These are phyloP conservation scores for Stercorarius parasiticus DNA, from an alignment of 2,113 vertebrate genomes.

Conservation along the genomic window DNA sequence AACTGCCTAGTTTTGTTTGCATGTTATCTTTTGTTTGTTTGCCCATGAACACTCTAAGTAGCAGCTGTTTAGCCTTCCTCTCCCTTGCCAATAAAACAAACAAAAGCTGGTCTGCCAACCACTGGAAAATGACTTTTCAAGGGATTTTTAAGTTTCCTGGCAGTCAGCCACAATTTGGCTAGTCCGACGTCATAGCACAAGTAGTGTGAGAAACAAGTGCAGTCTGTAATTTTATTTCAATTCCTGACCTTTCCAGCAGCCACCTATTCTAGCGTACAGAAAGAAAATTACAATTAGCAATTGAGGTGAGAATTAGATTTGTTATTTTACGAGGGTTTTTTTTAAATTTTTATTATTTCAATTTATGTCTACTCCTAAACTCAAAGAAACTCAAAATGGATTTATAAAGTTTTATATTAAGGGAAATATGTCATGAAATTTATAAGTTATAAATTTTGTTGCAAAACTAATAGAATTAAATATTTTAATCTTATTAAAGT, in stretches of 20 bases:
- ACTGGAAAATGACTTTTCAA: neutral
- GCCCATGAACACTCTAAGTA: neutral
- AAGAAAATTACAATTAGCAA: neutral
- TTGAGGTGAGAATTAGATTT: neutral
- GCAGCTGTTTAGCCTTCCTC: neutral
- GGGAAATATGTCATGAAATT: neutral
- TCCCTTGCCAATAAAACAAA: neutral
- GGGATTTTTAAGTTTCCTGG: neutral
- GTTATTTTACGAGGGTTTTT: accelerated
- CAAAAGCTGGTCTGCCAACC: neutral
- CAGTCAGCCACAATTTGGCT: neutral
- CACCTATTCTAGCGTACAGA: neutral
- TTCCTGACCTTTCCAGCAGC: neutral
- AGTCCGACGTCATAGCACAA: neutral
- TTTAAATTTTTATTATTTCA: neutral
- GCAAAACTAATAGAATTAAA: neutral
- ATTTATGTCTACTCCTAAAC: neutral
- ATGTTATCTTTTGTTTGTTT: neutral
- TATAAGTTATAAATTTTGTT: neutral
- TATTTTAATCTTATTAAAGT: neutral
- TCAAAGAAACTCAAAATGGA: neutral
- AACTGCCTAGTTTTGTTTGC: neutral
- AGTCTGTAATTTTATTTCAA: neutral
- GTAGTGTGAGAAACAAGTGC: neutral
- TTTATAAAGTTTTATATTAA: neutral